A percentile compares a stretch with the other conserved stretches of the same genome.
Conservation (phyloP, 2,888 invertebrate species). For the Pollenia griseotomentosa region DNA sequence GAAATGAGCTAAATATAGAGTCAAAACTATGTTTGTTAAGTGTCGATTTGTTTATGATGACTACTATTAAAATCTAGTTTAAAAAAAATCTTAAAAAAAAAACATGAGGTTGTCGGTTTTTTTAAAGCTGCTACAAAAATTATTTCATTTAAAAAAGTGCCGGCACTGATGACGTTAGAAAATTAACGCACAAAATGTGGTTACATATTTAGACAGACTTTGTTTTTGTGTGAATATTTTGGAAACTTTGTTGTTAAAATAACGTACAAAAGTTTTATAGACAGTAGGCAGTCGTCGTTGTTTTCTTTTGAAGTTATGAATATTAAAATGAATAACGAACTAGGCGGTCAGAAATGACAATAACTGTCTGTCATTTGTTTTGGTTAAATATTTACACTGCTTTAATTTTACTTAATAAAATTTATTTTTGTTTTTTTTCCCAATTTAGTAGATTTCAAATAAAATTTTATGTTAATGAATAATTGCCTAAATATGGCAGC, state of each 20-base stretch:
- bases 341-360: neutral
- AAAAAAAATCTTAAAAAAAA: neutral
- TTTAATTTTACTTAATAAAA: neutral
- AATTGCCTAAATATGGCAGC: too few species aligned
- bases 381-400: neutral
- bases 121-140: neutral
- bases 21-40: conserved; percentile 45
- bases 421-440: too few species aligned
- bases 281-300: neutral
- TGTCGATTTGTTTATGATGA: conserved; percentile 50
- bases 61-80: conserved; percentile 39
- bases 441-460: too few species aligned
- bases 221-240: conserved; percentile 12
- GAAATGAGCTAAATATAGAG: conserved; percentile 33
- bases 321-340: conserved; percentile 3
- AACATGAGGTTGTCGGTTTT: conserved; percentile 22
- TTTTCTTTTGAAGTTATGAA: neutral
- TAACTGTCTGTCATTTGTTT: conserved; percentile 3
- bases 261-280: neutral
- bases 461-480: too few species aligned
- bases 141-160: conserved; percentile 3
- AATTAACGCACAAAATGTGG: conserved; percentile 23
- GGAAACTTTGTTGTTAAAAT: neutral
- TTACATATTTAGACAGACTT: neutral
- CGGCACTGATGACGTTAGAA: neutral